phyloP scores from a whole-genome alignment of 2,113 vertebrate species.

The Zapornia atra region DNA sequence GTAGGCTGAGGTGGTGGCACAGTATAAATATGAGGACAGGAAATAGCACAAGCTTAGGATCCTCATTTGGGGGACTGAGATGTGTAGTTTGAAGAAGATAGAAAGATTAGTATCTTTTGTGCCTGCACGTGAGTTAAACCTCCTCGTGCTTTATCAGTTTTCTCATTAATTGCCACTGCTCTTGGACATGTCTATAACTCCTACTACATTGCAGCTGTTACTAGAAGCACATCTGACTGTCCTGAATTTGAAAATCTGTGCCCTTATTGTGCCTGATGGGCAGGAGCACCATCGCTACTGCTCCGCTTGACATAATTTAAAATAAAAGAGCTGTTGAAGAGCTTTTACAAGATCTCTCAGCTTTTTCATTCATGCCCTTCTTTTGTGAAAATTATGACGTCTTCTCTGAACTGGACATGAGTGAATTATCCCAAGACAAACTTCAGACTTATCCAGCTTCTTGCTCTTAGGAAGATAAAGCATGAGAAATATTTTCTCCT shows the following conservation, averaged over 20 bases:
- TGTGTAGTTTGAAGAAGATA: background rate
- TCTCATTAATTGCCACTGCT: background rate
- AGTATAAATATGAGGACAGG: background rate
- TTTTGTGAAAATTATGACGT: background rate
- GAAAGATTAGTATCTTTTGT: background rate
- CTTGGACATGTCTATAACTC: fast-evolving
- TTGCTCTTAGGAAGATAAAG: background rate
- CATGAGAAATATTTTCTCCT: background rate
- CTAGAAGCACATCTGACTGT: background rate
- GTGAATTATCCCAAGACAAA: background rate
- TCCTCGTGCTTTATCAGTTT: background rate
- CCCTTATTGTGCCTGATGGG: background rate
- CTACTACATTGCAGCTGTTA: background rate
- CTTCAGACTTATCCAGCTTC: background rate
- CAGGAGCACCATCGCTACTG: background rate
- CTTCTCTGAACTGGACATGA: background rate
- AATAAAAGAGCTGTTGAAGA: background rate
- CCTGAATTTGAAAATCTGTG: background rate
- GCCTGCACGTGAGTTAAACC: background rate
- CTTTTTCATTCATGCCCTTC: background rate
- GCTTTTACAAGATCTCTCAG: background rate
- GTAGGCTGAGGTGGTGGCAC: background rate
- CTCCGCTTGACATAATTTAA: background rate
- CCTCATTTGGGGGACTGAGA: background rate
- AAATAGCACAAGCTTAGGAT: background rate